Percentiles rank a stretch among this genome's conserved stretches.
Conservation (phyloP, 2,113 vertebrate genomes). For the Gobius niger region DNA sequence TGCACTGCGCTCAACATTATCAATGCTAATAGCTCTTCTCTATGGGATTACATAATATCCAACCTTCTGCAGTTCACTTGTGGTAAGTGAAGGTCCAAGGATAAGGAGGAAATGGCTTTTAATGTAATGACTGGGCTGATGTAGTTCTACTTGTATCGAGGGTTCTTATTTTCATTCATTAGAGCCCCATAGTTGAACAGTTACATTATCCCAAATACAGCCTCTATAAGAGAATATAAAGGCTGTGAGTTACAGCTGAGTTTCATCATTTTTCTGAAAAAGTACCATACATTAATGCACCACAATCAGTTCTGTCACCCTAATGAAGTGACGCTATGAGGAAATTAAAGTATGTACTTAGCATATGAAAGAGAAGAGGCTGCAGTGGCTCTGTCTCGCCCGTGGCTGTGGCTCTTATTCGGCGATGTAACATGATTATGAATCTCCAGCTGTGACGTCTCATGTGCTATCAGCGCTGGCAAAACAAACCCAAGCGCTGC, state of each 20-base stretch:
- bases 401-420: no score
- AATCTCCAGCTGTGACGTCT: no score
- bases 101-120: constrained; percentile 3
- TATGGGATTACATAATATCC: constrained; percentile 25
- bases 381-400: no score
- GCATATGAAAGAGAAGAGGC: no score
- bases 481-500: no score
- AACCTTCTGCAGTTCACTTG: constrained; percentile 28
- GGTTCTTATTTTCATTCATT: background rate
- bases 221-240: background rate
- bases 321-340: background rate
- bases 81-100: constrained; percentile 7
- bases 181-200: background rate
- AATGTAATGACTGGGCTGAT: background rate
- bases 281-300: background rate
- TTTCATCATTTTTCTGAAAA: background rate
- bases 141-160: background rate
- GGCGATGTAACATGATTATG: no score
- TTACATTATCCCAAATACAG: background rate
- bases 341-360: background rate
- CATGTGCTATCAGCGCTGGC: no score
- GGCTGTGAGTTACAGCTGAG: background rate
- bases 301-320: background rate
- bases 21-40: constrained; percentile 35
- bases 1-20: constrained; percentile 14